A percentile compares a stretch with the other conserved stretches of the same genome.
Conservation (phyloP, 2,797 vertebrate species). For the Sebastes diploproa region DNA sequence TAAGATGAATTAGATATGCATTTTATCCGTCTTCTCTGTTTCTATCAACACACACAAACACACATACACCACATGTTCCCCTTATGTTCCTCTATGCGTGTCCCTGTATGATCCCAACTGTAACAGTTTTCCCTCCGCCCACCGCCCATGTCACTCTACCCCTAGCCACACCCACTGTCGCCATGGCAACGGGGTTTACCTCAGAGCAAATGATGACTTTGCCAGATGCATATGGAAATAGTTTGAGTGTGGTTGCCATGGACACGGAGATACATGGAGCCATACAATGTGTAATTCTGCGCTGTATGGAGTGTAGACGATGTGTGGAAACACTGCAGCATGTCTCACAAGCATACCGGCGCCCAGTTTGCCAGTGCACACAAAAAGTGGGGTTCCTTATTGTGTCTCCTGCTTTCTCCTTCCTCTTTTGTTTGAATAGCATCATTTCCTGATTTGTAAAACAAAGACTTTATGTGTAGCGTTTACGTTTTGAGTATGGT, state of each 20-base stretch:
- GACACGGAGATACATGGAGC: conserved; percentile 52
- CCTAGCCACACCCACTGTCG: conserved; percentile 68
- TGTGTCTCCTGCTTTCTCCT: conserved; percentile 31
- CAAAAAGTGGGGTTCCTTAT: conserved; percentile 49
- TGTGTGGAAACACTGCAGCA: conserved; percentile 33
- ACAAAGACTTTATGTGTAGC: conserved; percentile 35
- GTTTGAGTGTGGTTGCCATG: conserved; percentile 68
- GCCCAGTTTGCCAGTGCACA: conserved; percentile 55
- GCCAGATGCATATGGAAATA: conserved; percentile 71
- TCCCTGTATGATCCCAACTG: conserved; percentile 47
- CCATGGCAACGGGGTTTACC: conserved; percentile 72
- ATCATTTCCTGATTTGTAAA: conserved; percentile 37
- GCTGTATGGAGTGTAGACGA: not conserved
- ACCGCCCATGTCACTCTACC: conserved; percentile 11
- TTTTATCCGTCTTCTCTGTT: not conserved
- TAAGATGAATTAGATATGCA: conserved; percentile 4
- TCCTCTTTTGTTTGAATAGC: conserved; percentile 16
- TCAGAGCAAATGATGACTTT: conserved; percentile 61
- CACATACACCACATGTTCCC: conserved; percentile 31
- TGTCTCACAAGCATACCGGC: not conserved
- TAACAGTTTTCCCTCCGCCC: conserved; percentile 28
- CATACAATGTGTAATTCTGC: conserved; percentile 52
- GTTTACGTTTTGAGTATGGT: conserved; percentile 52
- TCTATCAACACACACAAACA: not conserved
- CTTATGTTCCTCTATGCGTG: conserved; percentile 1